A percentile compares a stretch with the other conserved stretches of the same genome.
Evolutionary conservation across 2,888 invertebrate genomes (phyloP).

Genomic region (Cosmia pyralina): DNA sequence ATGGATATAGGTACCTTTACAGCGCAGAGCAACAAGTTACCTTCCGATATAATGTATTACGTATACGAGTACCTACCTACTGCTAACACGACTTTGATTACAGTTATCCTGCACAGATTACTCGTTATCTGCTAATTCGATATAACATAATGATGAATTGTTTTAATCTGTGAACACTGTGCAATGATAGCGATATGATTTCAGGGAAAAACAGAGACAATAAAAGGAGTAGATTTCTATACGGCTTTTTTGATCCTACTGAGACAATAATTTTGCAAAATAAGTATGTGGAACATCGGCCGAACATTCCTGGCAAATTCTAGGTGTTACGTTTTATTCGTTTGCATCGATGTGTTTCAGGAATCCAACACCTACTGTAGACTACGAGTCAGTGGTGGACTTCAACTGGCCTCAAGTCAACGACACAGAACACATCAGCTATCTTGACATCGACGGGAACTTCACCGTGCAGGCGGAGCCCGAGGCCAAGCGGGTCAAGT

Average conservation of each 20-base stretch:
- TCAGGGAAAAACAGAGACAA: background rate
- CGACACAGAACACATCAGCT: conserved; percentile 78
- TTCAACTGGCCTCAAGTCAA: conserved; percentile 89
- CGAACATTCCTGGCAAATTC: background rate
- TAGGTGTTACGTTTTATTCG: background rate
- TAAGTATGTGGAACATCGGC: background rate
- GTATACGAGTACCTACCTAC: conserved; percentile 11
- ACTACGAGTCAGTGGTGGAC: conserved; percentile 85
- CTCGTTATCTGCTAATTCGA: conserved; percentile 26
- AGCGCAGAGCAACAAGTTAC: background rate
- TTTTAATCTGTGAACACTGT: conserved; percentile 36
- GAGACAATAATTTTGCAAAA: background rate
- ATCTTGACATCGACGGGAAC: conserved; percentile 89
- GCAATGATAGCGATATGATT: conserved; percentile 20
- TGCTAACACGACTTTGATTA: conserved; percentile 18
- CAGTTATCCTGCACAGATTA: conserved; percentile 19
- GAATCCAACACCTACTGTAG: conserved; percentile 89
- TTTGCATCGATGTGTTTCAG: conserved; percentile 70
- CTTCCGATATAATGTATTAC: background rate
- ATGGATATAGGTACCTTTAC: background rate
- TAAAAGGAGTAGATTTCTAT: background rate
- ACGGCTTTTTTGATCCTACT: background rate
- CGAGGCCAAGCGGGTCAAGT: conserved; percentile 87
- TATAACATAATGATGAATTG: conserved; percentile 28
- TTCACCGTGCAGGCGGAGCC: conserved; percentile 88